A percentile compares a stretch with the other conserved stretches of the same genome.
phyloP scores from a whole-genome alignment of 2,797 vertebrate species.

The Spinibarbus caldwelli region DNA sequence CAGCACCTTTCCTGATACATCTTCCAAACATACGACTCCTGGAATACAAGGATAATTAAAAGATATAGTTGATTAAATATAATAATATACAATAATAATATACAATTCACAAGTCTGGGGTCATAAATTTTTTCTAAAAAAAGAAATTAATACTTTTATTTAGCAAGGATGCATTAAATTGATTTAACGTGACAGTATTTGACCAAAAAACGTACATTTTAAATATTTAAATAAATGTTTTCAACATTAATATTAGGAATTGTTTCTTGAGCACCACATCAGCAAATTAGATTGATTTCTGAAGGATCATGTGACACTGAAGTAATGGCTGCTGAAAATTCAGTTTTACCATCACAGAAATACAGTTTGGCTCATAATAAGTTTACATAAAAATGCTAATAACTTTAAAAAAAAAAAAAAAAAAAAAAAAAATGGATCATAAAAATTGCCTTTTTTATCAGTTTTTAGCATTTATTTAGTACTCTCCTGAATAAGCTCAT shows the following conservation, averaged over 20 bases:
- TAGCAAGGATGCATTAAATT: not conserved
- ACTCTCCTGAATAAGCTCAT: not conserved
- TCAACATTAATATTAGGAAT: not conserved
- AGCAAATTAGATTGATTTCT: not conserved
- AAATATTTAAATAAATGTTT: not conserved
- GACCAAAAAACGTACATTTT: too few relatives aligned
- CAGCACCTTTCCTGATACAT: conserved; percentile 99
- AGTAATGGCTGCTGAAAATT: not conserved
- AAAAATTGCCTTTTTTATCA: too few relatives aligned
- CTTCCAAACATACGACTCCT: conserved; percentile 99
- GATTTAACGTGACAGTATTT: not conserved
- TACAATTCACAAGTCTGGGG: not conserved
- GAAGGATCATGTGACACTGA: too few relatives aligned
- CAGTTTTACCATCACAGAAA: not conserved
- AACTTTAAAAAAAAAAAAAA: too few relatives aligned
- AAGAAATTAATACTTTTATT: not conserved
- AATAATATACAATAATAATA: not conserved
- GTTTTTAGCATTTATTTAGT: not conserved
- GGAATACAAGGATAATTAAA: conserved; percentile 31
- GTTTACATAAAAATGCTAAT: not conserved
- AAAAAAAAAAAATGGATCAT: too few relatives aligned
- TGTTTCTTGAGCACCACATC: too few relatives aligned
- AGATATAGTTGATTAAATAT: not conserved
- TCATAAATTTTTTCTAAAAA: not conserved
- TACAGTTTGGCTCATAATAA: not conserved